Evolutionary conservation across 2,113 vertebrate genomes (phyloP).

Genomic region (Pelobates fuscus): DNA sequence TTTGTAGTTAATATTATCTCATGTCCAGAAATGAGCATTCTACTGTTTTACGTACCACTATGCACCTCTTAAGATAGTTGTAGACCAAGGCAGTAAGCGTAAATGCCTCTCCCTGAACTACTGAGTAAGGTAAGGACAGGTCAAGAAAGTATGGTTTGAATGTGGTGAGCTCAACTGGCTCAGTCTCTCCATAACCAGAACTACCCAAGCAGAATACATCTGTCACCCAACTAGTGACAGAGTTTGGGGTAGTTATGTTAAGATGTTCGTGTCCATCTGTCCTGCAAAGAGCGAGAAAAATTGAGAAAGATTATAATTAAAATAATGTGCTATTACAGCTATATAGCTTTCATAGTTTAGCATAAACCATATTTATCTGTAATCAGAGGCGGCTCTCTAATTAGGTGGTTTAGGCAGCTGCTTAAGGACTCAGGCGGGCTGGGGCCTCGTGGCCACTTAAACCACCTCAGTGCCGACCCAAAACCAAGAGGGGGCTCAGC

Average conservation of each 20-base stretch:
- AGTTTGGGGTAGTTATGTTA: conserved; percentile 71
- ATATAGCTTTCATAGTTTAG: too few relatives aligned
- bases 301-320: too few relatives aligned
- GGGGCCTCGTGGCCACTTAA: too few relatives aligned
- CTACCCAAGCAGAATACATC: conserved; percentile 80
- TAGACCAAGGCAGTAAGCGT: conserved; percentile 76
- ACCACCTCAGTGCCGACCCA: too few relatives aligned
- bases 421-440: too few relatives aligned
- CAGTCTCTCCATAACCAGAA: conserved; percentile 77
- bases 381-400: too few relatives aligned
- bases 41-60: conserved; percentile 57
- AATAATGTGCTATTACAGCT: too few relatives aligned
- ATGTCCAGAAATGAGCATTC: too few relatives aligned
- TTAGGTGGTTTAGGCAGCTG: too few relatives aligned
- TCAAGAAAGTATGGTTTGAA: conserved; percentile 85
- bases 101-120: conserved; percentile 79
- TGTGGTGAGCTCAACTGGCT: conserved; percentile 62
- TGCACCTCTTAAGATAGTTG: conserved; percentile 68
- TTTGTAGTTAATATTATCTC: too few relatives aligned
- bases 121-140: conserved; percentile 78
- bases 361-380: too few relatives aligned
- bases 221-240: conserved; percentile 81
- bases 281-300: conserved; percentile 51
- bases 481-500: too few relatives aligned
- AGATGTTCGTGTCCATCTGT: conserved; percentile 52